Percentiles rank a stretch among this genome's conserved stretches.
These are phyloP conservation scores for Gryllus bimaculatus DNA, from an alignment of 1,140 invertebrate species.

Conservation along the genomic window DNA sequence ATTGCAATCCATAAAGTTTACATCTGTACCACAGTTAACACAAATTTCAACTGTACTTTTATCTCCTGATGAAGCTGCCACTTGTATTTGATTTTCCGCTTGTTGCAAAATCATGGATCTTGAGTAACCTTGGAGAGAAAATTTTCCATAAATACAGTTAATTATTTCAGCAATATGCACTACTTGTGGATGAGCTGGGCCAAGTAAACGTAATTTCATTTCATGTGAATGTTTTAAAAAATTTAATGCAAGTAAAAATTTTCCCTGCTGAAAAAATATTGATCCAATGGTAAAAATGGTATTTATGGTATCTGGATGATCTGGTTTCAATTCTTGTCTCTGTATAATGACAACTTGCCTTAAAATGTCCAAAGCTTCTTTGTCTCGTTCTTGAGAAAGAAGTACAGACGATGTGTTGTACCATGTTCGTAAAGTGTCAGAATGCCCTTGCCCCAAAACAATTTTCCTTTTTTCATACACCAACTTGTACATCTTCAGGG, in stretches of 20 bases:
- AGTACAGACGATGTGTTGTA: conserved; percentile 10
- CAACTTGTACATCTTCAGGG: conserved; percentile 25
- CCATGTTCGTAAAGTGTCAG: conserved; percentile 26
- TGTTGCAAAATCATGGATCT: background rate
- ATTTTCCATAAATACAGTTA: background rate
- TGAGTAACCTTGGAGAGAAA: background rate
- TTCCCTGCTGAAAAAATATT: background rate
- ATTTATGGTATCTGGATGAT: background rate
- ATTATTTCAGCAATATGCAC: background rate
- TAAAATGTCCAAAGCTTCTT: background rate
- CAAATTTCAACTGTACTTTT: background rate
- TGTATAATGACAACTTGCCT: background rate
- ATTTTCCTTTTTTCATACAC: conserved; percentile 24
- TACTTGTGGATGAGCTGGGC: background rate
- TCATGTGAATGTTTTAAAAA: background rate
- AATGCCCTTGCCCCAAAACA: conserved; percentile 25
- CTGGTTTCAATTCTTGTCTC: background rate
- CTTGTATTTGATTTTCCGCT: background rate
- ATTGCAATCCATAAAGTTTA: background rate
- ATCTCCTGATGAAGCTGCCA: background rate
- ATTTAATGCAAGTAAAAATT: background rate
- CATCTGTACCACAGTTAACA: background rate
- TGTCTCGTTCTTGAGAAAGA: background rate
- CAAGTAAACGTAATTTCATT: background rate
- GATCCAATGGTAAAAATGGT: background rate